Percentiles rank a stretch among this genome's conserved stretches.
Conservation (phyloP, 2,888 invertebrate genomes). For the Tenodera sinensis region DNA sequence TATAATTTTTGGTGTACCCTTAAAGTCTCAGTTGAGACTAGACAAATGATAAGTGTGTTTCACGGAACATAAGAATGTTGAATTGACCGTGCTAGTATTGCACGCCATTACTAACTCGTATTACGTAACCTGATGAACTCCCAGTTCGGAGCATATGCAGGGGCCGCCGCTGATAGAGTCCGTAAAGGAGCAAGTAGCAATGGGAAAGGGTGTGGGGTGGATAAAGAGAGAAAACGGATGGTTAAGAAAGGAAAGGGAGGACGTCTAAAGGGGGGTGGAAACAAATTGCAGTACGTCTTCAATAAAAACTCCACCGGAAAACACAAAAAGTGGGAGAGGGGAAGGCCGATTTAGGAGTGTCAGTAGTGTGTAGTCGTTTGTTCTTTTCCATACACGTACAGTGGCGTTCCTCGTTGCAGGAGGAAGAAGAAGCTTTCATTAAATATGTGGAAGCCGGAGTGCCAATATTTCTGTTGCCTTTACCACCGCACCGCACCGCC, state of each 20-base stretch:
- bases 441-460: not conserved
- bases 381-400: not conserved
- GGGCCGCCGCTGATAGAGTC: not conserved
- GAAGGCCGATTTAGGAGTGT: conserved; percentile 5
- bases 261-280: conserved; percentile 4
- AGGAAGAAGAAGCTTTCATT: not conserved
- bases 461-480: not conserved
- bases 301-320: conserved; percentile 6
- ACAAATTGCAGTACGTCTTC: conserved; percentile 23
- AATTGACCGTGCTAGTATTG: too few relatives aligned
- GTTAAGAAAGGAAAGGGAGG: conserved; percentile 1
- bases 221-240: not conserved
- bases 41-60: too few relatives aligned
- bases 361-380: not conserved
- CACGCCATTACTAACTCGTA: too few relatives aligned
- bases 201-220: not conserved
- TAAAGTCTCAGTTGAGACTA: too few relatives aligned
- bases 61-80: too few relatives aligned
- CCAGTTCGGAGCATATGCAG: not conserved
- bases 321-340: not conserved
- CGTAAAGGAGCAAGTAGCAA: not conserved
- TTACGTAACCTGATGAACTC: not conserved
- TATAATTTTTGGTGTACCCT: too few relatives aligned
- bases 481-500: not conserved
- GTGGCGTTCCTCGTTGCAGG: not conserved